A percentile compares a stretch with the other conserved stretches of the same genome.
Evolutionary conservation across 2,888 invertebrate genomes (phyloP).

Genomic region (Andrena minutula): DNA sequence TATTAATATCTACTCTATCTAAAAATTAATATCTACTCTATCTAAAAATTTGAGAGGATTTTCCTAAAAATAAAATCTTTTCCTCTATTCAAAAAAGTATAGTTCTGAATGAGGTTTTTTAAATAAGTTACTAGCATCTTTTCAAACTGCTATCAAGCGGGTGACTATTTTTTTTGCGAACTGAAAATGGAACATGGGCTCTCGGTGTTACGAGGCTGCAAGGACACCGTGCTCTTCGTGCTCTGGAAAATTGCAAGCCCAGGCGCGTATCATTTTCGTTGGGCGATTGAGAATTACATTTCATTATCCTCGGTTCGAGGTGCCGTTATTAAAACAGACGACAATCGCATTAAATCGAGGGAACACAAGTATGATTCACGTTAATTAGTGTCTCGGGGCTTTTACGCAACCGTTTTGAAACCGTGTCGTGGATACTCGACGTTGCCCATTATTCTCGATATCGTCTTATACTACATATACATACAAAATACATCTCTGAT

Average conservation of each 20-base stretch:
- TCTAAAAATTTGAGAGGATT: no score
- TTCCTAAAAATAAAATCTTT: no score
- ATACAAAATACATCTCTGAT: not conserved
- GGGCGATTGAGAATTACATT: constrained; percentile 33
- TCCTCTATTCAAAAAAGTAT: no score
- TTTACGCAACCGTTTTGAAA: constrained; percentile 67
- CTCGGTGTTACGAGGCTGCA: no score
- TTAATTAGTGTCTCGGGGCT: constrained; percentile 67
- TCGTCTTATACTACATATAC: constrained; percentile 6
- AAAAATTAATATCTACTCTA: no score
- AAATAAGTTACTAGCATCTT: no score
- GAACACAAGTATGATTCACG: constrained; percentile 56
- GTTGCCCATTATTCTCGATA: constrained; percentile 6
- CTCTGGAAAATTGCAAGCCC: not conserved
- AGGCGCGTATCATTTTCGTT: constrained; percentile 26
- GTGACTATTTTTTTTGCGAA: not conserved
- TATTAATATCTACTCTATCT: no score
- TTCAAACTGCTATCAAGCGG: not conserved
- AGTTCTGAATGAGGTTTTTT: no score
- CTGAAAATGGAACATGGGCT: not conserved
- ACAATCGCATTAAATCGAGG: constrained; percentile 51
- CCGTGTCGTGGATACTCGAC: constrained; percentile 36
- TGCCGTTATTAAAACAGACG: constrained; percentile 58
- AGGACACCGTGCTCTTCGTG: not conserved
- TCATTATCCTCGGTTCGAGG: constrained; percentile 46